Evolutionary conservation across 2,113 vertebrate species (phyloP).

Genomic region (Tiliqua scincoides): DNA sequence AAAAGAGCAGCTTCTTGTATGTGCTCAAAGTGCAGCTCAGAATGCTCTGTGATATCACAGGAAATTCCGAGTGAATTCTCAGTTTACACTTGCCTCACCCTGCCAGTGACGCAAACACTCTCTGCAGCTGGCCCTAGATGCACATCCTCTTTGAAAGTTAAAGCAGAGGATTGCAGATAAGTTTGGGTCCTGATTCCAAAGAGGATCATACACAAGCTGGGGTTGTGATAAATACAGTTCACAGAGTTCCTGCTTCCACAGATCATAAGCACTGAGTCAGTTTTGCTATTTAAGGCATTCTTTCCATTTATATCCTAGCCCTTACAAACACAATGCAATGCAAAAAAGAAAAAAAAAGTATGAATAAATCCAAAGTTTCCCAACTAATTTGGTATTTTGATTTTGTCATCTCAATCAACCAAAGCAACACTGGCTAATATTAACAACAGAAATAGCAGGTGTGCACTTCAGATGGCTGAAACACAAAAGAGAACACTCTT

Average conservation of each 20-base stretch:
- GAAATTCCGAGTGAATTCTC: too few relatives aligned
- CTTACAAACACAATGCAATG: not conserved
- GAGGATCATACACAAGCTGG: not conserved
- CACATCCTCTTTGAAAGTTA: too few relatives aligned
- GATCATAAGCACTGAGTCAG: not conserved
- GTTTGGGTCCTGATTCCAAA: too few relatives aligned
- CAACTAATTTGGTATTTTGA: not conserved
- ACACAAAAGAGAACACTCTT: not conserved
- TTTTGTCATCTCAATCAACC: not conserved
- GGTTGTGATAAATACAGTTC: not conserved
- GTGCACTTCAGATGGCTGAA: slow-evolving; percentile 3
- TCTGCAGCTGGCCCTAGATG: too few relatives aligned
- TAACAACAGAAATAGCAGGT: not conserved
- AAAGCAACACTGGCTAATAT: not conserved
- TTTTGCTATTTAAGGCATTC: not conserved
- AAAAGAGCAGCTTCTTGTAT: too few relatives aligned
- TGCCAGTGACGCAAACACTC: too few relatives aligned
- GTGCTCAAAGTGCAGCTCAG: too few relatives aligned
- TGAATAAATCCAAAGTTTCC: not conserved
- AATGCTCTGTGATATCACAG: too few relatives aligned
- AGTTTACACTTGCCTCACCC: too few relatives aligned
- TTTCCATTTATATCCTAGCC: not conserved
- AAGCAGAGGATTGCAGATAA: too few relatives aligned
- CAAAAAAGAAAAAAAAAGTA: not conserved
- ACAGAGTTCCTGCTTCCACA: not conserved